A percentile compares a stretch with the other conserved stretches of the same genome.
These are phyloP conservation scores for Empidonax traillii DNA, from an alignment of 2,113 vertebrate species.

Conservation along the genomic window DNA sequence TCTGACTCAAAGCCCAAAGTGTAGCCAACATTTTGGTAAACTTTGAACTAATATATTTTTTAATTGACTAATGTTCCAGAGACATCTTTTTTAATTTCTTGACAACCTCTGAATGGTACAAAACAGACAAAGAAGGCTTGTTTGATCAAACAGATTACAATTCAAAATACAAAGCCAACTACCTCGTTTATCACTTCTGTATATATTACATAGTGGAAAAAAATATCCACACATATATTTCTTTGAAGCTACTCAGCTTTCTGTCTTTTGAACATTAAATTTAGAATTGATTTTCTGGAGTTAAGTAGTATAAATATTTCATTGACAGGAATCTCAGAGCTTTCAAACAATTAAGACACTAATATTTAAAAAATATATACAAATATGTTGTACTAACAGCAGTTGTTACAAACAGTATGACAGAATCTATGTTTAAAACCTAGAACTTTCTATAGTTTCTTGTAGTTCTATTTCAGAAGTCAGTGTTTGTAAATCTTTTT, in stretches of 20 bases:
- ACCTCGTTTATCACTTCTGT: not conserved
- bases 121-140: not conserved
- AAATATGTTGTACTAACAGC: not conserved
- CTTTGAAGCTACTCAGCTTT: not conserved
- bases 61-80: not conserved
- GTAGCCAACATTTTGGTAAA: not conserved
- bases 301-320: not conserved
- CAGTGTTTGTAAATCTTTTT: not conserved
- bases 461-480: not conserved
- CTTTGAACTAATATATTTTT: not conserved
- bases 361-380: not conserved
- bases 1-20: not conserved
- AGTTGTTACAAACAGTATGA: not conserved
- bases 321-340: not conserved
- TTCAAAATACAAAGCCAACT: not conserved
- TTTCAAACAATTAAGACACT: not conserved
- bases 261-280: not conserved
- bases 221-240: not conserved
- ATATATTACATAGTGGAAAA: not conserved
- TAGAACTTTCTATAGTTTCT: not conserved
- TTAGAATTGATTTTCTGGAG: not conserved
- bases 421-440: not conserved
- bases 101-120: not conserved
- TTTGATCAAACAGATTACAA: not conserved
- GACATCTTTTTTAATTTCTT: not conserved